These are phyloP conservation scores for Temnopleurus reevesii DNA, from an alignment of 53 echinoderm and acorn worm species.

Conservation along the genomic window DNA sequence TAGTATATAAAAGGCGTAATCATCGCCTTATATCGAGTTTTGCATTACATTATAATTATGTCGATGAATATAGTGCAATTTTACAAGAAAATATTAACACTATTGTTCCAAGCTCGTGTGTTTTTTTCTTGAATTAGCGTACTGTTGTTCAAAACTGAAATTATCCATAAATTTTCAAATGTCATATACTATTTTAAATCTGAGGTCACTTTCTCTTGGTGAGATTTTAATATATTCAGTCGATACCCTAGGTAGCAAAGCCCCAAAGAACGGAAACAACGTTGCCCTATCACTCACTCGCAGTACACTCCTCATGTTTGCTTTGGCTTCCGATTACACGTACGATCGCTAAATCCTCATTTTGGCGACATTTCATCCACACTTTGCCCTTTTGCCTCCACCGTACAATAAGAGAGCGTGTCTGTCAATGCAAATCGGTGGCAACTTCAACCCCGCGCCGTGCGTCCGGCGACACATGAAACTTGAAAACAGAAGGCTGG, in stretches of 20 bases:
- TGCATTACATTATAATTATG: no score
- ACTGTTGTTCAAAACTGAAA: no score
- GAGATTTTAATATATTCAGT: not conserved
- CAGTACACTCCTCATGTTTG: slow-evolving; percentile 17
- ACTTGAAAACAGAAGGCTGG: slow-evolving; percentile 20
- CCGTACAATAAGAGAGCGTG: slow-evolving; percentile 14
- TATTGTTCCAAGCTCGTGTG: no score
- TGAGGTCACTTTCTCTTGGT: not conserved
- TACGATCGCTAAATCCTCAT: slow-evolving; percentile 46
- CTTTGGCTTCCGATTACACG: slow-evolving; percentile 15
- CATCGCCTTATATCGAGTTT: no score
- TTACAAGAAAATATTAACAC: no score
- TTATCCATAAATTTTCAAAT: not conserved
- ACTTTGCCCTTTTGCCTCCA: slow-evolving; percentile 9
- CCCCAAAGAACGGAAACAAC: slow-evolving; percentile 1
- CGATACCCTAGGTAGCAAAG: not conserved
- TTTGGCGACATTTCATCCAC: slow-evolving; percentile 56
- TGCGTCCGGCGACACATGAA: slow-evolving; percentile 48
- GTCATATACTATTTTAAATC: not conserved
- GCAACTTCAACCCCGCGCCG: slow-evolving; percentile 6
- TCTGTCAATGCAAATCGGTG: slow-evolving; percentile 14
- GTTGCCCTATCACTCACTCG: slow-evolving; percentile 42
- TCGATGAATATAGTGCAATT: no score
- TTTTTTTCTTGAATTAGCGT: no score
- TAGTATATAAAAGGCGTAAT: no score